These are phyloP conservation scores for Diadegma fenestrale DNA, from an alignment of 2,888 invertebrate species.

Conservation along the genomic window DNA sequence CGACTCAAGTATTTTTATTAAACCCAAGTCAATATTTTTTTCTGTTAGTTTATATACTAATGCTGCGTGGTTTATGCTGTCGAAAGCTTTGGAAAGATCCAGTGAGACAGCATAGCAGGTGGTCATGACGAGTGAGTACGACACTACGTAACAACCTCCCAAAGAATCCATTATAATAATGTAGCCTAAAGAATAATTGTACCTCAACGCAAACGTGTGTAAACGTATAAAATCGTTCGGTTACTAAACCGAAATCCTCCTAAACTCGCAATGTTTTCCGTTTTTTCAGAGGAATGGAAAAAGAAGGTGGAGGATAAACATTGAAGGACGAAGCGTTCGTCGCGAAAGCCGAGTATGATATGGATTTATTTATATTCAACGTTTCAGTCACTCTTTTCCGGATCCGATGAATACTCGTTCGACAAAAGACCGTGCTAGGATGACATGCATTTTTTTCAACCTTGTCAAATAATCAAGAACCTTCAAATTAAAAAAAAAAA, in stretches of 20 bases:
- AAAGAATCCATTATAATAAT: slow-evolving; percentile 45
- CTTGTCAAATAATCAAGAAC: background rate
- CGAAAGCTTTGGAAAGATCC: slow-evolving; percentile 38
- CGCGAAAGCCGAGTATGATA: background rate
- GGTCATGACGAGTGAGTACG: slow-evolving; percentile 85
- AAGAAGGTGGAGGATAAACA: slow-evolving; percentile 85
- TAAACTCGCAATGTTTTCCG: slow-evolving; percentile 9
- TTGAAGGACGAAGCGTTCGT: background rate
- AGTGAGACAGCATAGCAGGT: slow-evolving; percentile 21
- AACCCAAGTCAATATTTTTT: slow-evolving; percentile 26
- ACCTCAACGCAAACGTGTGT: background rate
- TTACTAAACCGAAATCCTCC: background rate
- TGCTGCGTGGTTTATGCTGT: slow-evolving; percentile 34
- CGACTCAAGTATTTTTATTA: slow-evolving; percentile 10
- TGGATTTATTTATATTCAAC: background rate
- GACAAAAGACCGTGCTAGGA: background rate
- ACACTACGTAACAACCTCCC: slow-evolving; percentile 45
- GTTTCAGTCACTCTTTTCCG: background rate
- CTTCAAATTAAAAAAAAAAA: too few species aligned
- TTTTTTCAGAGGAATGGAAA: slow-evolving; percentile 85
- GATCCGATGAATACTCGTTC: background rate
- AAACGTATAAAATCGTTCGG: background rate
- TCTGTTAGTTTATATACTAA: slow-evolving; percentile 30
- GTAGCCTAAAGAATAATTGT: slow-evolving; percentile 33
- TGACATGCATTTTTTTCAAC: background rate